A percentile compares a stretch with the other conserved stretches of the same genome.
phyloP scores from a whole-genome alignment of 2,888 invertebrate species.

The Girardia tigrina region DNA sequence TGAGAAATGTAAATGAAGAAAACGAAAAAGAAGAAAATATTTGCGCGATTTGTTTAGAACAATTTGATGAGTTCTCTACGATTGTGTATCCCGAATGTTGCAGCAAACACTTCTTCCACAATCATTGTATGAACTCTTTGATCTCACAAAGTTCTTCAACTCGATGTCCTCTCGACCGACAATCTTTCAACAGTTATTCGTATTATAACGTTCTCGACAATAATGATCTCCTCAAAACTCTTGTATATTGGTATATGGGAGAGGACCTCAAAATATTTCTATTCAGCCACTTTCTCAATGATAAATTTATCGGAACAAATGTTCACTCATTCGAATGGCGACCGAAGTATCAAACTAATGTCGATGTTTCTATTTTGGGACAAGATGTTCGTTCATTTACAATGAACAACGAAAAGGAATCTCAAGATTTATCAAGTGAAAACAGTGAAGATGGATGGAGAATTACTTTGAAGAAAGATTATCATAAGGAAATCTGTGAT shows the following conservation, averaged over 20 bases:
- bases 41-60: too few species aligned
- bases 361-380: too few species aligned
- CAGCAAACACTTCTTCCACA: background rate
- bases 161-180: background rate
- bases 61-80: background rate
- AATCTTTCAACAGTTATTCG: background rate
- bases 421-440: too few species aligned
- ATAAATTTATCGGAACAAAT: background rate
- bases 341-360: too few species aligned
- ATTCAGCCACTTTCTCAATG: background rate
- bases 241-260: background rate
- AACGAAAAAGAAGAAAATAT: too few species aligned
- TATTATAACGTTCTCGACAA: background rate
- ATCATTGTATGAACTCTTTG: background rate
- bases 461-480: too few species aligned
- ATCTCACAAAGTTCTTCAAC: background rate
- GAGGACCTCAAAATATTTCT: background rate
- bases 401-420: too few species aligned
- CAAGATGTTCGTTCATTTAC: too few species aligned
- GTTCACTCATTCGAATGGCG: background rate
- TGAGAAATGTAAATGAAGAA: too few species aligned
- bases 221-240: background rate
- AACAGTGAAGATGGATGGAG: too few species aligned
- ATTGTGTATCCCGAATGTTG: background rate
- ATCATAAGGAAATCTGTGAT: too few species aligned